Percentiles rank a stretch among this genome's conserved stretches.
These are phyloP conservation scores for Clarias magur DNA, from an alignment of 2,113 vertebrate genomes.

Conservation along the genomic window DNA sequence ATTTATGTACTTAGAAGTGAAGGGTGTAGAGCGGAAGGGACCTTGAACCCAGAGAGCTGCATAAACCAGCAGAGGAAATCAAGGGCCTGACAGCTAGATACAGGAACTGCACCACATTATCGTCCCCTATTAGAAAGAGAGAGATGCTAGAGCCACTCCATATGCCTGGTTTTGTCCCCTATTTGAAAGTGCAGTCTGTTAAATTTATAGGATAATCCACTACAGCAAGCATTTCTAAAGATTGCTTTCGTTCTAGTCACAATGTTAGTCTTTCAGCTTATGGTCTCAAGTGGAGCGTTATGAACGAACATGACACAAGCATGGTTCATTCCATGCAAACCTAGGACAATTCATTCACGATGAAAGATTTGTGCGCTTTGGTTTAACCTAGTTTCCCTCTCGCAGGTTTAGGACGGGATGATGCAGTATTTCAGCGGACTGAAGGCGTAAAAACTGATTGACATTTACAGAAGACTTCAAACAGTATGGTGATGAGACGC, in stretches of 20 bases:
- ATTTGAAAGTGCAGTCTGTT: neutral
- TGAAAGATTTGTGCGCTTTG: no score
- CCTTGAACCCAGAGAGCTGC: slow-evolving; percentile 54
- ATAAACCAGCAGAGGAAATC: slow-evolving; percentile 40
- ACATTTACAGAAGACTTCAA: no score
- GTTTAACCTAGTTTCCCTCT: no score
- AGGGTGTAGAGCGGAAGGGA: slow-evolving; percentile 16
- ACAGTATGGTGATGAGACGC: no score
- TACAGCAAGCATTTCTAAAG: neutral
- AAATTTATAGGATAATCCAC: neutral
- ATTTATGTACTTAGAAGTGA: neutral
- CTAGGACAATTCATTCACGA: neutral
- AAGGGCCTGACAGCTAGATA: slow-evolving; percentile 22
- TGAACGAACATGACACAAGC: neutral
- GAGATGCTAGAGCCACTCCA: neutral
- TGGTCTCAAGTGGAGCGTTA: neutral
- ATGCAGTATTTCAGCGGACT: no score
- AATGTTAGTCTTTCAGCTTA: neutral
- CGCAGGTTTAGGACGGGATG: no score
- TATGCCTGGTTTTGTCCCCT: neutral
- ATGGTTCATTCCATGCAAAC: neutral
- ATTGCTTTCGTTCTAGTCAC: neutral
- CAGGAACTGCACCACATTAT: slow-evolving; percentile 13
- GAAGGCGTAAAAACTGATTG: no score
- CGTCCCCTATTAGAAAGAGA: neutral